Base-by-base conservation (phyloP, 2,797 vertebrate genomes). In the Parambassis ranga region DNA sequence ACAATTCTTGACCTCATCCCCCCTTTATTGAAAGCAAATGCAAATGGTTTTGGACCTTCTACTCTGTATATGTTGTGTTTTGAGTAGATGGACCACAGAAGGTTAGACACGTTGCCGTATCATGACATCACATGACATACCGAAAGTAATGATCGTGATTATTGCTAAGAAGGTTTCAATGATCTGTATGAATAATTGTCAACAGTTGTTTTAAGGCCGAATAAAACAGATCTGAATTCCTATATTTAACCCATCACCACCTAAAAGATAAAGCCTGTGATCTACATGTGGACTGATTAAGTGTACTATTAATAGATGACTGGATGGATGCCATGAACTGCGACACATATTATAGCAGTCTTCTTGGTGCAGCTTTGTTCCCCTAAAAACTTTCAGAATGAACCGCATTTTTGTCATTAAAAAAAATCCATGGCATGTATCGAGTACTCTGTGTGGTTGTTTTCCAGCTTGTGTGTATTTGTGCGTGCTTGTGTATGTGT, bases 371-470 rank as follows among this genome's bases (percentile, higher is more conserved):
- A n/a, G 35, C 61, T 57, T n/a, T 70, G 71, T 46, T 67, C 61
- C 56, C 65, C 26, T 59, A 51, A 51, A 43, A 39, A 44, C 46
- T 37, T 62, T 39, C 44, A 18, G 48, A 67, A 51, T 36, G 15
- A 18, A 53, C 51, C 67, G 68, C 43, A 49, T 79, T 77, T 79
- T 71, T 49, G 38, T 72, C 24, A 6, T 79, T 57, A 57, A 75
- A 77, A 73, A 53, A 65, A 77, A 52, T 43, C 36, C 56, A 36
- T 48, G 71, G 53, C 64, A 67, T 65, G 43, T 77, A 81, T 82
- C 52, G 71, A 83, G 46, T 49, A 52, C 42, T 75, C 18, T 53
- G 52, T 66, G 58, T 61, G 48, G n/a, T n/a, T 41, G 44, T 49
- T 13, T 52, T 49, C 23, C 32, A 22, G 36, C 13, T 15, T 43